phyloP scores from a whole-genome alignment of 2,797 vertebrate species.

The Muscicapa striata region DNA sequence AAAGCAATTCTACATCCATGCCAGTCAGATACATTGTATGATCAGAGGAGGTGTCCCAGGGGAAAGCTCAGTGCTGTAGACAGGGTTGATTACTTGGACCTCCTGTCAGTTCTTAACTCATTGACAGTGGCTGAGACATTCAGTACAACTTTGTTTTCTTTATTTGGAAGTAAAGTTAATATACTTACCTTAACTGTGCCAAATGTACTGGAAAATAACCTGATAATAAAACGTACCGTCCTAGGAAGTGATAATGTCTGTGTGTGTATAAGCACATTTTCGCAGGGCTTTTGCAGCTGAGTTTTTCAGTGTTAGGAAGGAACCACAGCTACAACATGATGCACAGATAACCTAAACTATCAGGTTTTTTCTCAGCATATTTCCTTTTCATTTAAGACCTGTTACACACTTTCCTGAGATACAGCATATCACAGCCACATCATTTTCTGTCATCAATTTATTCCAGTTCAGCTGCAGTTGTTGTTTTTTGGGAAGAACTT shows the following conservation, averaged over 20 bases:
- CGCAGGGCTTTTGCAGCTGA: slow-evolving; percentile 28
- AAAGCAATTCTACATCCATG: slow-evolving; percentile 80
- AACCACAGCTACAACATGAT: slow-evolving; percentile 53
- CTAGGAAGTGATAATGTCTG: slow-evolving; percentile 68
- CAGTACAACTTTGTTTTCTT: slow-evolving; percentile 75
- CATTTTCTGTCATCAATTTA: not conserved
- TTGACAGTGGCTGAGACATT: slow-evolving; percentile 71
- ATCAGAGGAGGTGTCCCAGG: slow-evolving; percentile 73
- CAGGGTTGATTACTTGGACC: slow-evolving; percentile 77
- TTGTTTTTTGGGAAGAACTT: not conserved
- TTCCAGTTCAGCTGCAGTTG: not conserved
- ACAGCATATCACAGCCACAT: not conserved
- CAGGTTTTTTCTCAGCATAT: not conserved
- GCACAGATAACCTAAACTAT: slow-evolving; percentile 44
- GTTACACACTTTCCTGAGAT: not conserved
- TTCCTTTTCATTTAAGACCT: not conserved
- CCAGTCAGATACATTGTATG: slow-evolving; percentile 73
- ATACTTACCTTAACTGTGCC: slow-evolving; percentile 80
- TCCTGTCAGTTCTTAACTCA: slow-evolving; percentile 79
- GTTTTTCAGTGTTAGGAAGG: slow-evolving; percentile 59
- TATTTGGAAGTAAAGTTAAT: slow-evolving; percentile 79
- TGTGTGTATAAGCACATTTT: slow-evolving; percentile 60
- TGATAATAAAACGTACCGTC: slow-evolving; percentile 73
- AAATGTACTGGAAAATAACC: slow-evolving; percentile 84
- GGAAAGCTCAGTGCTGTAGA: slow-evolving; percentile 64